These are phyloP conservation scores for Drosophila rhopaloa DNA, from an alignment of 1,140 invertebrate species.

Conservation along the genomic window DNA sequence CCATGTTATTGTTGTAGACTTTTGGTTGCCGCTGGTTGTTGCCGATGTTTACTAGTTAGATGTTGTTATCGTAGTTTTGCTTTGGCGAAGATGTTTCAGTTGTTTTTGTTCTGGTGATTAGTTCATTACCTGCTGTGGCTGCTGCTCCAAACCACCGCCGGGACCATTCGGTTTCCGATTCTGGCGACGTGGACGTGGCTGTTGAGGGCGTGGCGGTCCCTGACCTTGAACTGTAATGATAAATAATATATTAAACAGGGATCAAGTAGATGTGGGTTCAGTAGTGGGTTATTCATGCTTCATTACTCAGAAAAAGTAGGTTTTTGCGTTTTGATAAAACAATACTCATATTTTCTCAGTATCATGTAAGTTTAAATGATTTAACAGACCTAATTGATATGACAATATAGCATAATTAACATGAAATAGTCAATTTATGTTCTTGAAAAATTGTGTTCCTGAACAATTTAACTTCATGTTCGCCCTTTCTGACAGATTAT, in stretches of 20 bases:
- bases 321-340: too few species aligned
- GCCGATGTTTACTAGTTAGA: slow-evolving; percentile 29
- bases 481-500: too few species aligned
- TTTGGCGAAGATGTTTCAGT: slow-evolving; percentile 38
- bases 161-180: slow-evolving; percentile 78
- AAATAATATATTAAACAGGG: background rate
- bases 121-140: slow-evolving; percentile 83
- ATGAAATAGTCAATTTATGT: too few species aligned
- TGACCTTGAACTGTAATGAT: slow-evolving; percentile 58
- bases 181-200: slow-evolving; percentile 73
- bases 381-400: too few species aligned
- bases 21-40: slow-evolving; percentile 44
- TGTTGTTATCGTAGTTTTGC: slow-evolving; percentile 47
- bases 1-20: slow-evolving; percentile 43
- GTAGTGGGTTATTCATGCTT: too few species aligned
- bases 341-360: too few species aligned
- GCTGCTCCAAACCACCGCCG: slow-evolving; percentile 77
- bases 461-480: too few species aligned
- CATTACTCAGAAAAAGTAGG: too few species aligned
- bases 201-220: slow-evolving; percentile 70
- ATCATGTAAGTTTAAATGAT: too few species aligned
- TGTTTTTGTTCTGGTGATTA: slow-evolving; percentile 59
- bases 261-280: too few species aligned
- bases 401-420: too few species aligned
- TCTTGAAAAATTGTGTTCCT: too few species aligned